phyloP scores from a whole-genome alignment of 2,113 vertebrate species.

The Passer montanus region DNA sequence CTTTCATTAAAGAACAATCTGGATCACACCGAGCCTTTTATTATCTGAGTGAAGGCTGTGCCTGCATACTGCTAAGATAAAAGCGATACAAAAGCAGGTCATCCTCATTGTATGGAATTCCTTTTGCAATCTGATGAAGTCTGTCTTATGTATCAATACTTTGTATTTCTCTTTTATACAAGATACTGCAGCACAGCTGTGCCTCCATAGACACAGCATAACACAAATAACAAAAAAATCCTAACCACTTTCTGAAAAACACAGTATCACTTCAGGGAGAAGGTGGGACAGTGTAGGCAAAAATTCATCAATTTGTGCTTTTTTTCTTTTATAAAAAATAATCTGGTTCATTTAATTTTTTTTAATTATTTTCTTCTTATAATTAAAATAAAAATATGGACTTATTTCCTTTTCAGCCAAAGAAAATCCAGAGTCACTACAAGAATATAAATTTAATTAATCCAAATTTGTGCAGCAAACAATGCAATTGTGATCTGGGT shows the following conservation, averaged over 20 bases:
- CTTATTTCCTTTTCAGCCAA: not conserved
- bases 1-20: conserved; percentile 32
- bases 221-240: not conserved
- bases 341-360: not conserved
- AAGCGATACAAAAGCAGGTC: not conserved
- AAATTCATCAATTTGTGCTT: not conserved
- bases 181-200: not conserved
- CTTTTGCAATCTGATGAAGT: not conserved
- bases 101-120: not conserved
- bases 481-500: not conserved
- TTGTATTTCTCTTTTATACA: not conserved
- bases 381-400: not conserved
- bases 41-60: not conserved
- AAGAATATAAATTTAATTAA: not conserved
- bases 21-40: not conserved
- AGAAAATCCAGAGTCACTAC: not conserved
- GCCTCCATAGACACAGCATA: not conserved
- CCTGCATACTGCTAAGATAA: not conserved
- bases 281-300: not conserved
- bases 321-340: not conserved
- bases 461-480: not conserved
- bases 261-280: not conserved
- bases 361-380: not conserved
- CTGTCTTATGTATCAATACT: not conserved
- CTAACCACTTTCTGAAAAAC: not conserved